Evolutionary conservation across 2,797 vertebrate species (phyloP).

Genomic region (Cichlasoma orientale): DNA sequence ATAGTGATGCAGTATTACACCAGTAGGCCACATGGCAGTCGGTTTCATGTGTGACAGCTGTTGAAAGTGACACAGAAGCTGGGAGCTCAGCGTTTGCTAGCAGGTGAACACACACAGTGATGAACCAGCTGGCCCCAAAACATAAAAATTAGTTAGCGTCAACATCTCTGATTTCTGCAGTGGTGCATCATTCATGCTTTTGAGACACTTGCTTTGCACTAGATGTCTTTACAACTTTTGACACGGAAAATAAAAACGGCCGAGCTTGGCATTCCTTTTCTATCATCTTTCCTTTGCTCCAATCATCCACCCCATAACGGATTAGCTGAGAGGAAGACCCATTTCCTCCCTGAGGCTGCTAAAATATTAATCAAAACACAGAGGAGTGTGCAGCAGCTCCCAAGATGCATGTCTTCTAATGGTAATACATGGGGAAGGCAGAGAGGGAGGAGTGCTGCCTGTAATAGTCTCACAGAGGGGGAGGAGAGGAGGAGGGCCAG

Average conservation of each 20-base stretch:
- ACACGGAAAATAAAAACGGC: constrained; percentile 73
- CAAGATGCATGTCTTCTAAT: constrained; percentile 94
- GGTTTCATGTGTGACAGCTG: not conserved
- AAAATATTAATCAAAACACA: constrained; percentile 99
- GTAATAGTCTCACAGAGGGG: constrained; percentile 86
- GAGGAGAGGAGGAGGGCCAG: constrained; percentile 81
- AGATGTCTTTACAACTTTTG: constrained; percentile 66
- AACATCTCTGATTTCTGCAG: constrained; percentile 20
- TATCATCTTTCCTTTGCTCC: constrained; percentile 80
- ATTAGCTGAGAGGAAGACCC: constrained; percentile 92
- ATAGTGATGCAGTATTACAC: not conserved
- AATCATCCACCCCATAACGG: constrained; percentile 87
- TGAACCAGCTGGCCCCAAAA: constrained; percentile 13
- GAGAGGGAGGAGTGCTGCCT: constrained; percentile 87
- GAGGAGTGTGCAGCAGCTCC: constrained; percentile 91
- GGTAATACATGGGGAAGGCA: constrained; percentile 87
- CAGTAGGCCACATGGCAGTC: not conserved
- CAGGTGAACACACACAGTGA: constrained; percentile 8
- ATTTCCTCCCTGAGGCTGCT: constrained; percentile 94
- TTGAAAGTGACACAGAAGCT: not conserved
- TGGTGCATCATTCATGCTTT: constrained; percentile 27
- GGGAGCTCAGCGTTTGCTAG: not conserved
- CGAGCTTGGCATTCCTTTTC: constrained; percentile 74
- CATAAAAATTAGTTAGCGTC: not conserved
- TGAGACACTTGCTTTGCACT: constrained; percentile 37